phyloP scores from a whole-genome alignment of 2,888 invertebrate species.

The Perizoma flavofasciatum region DNA sequence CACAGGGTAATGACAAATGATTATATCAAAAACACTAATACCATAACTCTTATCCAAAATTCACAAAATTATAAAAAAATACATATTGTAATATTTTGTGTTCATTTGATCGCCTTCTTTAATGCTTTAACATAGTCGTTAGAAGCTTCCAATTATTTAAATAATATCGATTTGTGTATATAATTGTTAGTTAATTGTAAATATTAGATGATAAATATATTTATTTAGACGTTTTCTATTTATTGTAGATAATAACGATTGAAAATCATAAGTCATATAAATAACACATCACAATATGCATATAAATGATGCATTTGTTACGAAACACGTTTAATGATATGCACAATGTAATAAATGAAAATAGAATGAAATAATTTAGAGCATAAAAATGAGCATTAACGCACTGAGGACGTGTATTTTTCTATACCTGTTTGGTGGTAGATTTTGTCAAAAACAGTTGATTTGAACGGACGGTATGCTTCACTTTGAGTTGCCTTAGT shows the following conservation, averaged over 20 bases:
- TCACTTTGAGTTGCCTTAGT: constrained; percentile 66
- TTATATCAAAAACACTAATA: constrained; percentile 19
- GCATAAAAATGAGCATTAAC: constrained; percentile 63
- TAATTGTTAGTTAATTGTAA: constrained; percentile 76
- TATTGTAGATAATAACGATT: constrained; percentile 52
- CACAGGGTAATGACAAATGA: constrained; percentile 29
- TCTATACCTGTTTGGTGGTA: constrained; percentile 68
- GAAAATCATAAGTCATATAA: constrained; percentile 46
- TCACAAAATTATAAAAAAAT: constrained; percentile 19
- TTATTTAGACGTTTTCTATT: constrained; percentile 64
- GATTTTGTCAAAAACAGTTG: constrained; percentile 56
- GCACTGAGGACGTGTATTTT: constrained; percentile 83
- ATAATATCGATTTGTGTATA: constrained; percentile 79
- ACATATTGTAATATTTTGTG: constrained; percentile 39
- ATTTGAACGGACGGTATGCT: constrained; percentile 60
- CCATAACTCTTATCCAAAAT: constrained; percentile 23
- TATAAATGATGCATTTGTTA: constrained; percentile 61
- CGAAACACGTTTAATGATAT: constrained; percentile 48
- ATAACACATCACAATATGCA: constrained; percentile 41
- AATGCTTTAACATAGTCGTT: constrained; percentile 79
- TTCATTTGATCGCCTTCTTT: constrained; percentile 79
- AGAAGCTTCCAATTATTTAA: constrained; percentile 60
- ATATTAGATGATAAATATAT: constrained; percentile 72
- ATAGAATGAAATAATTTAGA: constrained; percentile 42
- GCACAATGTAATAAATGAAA: constrained; percentile 58